Evolutionary conservation across 2,888 invertebrate species (phyloP).

Genomic region (Gastracanthus pulcherrimus): DNA sequence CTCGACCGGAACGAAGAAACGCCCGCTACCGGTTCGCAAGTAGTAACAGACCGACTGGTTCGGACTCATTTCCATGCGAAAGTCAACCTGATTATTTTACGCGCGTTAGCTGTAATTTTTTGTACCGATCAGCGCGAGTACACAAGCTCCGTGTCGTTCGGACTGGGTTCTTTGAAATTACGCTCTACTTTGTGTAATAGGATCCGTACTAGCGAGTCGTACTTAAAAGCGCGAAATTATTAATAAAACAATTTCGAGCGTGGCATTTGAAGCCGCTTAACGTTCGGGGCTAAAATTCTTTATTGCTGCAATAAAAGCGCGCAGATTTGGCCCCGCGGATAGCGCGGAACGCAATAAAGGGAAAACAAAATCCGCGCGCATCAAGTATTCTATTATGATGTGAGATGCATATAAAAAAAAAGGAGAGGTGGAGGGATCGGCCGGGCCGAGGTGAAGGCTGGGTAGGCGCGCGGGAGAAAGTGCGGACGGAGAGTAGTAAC

Average conservation of each 20-base stretch:
- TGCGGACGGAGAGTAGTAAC: slow-evolving; percentile 57
- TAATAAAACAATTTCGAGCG: not conserved
- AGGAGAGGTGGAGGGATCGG: not conserved
- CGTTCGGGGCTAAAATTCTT: too few species aligned
- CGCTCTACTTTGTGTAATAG: too few species aligned
- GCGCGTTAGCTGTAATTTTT: not conserved
- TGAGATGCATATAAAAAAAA: not conserved
- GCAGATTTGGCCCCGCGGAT: too few species aligned
- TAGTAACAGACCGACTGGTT: slow-evolving; percentile 52
- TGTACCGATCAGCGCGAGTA: too few species aligned
- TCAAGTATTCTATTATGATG: not conserved
- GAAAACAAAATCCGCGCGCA: too few species aligned
- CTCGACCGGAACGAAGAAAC: slow-evolving; percentile 5
- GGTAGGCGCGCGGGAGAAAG: not conserved
- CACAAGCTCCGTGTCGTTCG: too few species aligned
- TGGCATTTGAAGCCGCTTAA: not conserved
- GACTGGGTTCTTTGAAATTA: too few species aligned
- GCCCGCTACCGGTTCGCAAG: slow-evolving; percentile 47
- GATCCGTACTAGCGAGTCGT: too few species aligned
- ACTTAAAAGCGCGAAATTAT: not conserved
- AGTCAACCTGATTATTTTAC: slow-evolving; percentile 27
- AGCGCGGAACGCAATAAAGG: too few species aligned
- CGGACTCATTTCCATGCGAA: not conserved
- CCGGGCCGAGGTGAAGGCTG: not conserved
- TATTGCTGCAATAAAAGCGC: too few species aligned